Conservation (phyloP, 2,113 vertebrate species). For the Nematolebias whitei region DNA sequence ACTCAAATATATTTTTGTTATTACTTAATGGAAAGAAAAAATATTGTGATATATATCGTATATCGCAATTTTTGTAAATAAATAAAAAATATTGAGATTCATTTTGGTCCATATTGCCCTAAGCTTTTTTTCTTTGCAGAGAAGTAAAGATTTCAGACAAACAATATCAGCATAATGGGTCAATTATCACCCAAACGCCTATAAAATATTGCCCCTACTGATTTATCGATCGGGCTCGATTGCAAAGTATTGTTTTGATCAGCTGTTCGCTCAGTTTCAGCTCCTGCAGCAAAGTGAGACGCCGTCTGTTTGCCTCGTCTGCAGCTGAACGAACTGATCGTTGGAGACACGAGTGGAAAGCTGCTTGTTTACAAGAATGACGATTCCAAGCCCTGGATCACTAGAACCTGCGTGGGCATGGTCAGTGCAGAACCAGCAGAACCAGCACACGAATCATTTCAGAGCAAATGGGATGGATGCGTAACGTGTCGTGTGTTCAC, state of each 20-base stretch:
- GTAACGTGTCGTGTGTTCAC: slow-evolving; percentile 43
- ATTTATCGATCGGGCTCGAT: too few species aligned
- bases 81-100: too few species aligned
- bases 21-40: too few species aligned
- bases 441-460: not conserved
- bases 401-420: slow-evolving; percentile 92
- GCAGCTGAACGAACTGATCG: slow-evolving; percentile 94
- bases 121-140: too few species aligned
- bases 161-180: too few species aligned
- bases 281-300: not conserved
- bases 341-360: slow-evolving; percentile 93
- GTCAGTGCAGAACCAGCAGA: slow-evolving; percentile 76
- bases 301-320: not conserved
- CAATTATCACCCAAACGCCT: too few species aligned
- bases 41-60: too few species aligned
- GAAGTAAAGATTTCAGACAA: too few species aligned
- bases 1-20: too few species aligned
- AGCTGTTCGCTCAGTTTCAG: not conserved
- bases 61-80: too few species aligned
- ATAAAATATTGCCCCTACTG: too few species aligned
- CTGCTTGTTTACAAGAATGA: slow-evolving; percentile 93
- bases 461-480: rapidly evolving
- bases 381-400: slow-evolving; percentile 88
- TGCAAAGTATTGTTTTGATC: not conserved
- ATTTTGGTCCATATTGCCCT: too few species aligned